Evolutionary conservation across 2,888 invertebrate genomes (phyloP).

Genomic region (Anoncus sp.): DNA sequence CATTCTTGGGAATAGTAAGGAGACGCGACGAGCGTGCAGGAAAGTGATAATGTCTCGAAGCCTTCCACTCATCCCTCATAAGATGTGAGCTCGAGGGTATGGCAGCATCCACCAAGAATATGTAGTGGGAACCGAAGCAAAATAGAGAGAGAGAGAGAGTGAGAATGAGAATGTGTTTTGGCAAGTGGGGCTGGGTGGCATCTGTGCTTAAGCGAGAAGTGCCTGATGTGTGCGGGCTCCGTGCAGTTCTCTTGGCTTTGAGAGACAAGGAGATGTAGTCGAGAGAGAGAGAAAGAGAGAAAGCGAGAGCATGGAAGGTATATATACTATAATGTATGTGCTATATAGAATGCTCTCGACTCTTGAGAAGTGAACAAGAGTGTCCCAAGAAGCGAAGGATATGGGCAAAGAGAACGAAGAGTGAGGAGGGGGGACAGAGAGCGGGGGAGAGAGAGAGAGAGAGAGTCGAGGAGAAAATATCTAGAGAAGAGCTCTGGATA

Average conservation of each 20-base stretch:
- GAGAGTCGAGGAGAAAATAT: slow-evolving; percentile 42
- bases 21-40: slow-evolving; percentile 60
- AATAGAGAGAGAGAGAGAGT: slow-evolving; percentile 21
- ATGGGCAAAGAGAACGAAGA: slow-evolving; percentile 49
- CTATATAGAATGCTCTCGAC: slow-evolving; percentile 36
- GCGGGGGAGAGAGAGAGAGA: slow-evolving; percentile 43
- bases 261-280: slow-evolving; percentile 35
- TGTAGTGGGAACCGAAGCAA: slow-evolving; percentile 26
- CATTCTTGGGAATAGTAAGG: slow-evolving; percentile 14
- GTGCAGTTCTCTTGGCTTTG: slow-evolving; percentile 54
- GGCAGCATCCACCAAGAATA: neutral
- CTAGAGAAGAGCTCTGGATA: slow-evolving; percentile 41
- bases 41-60: slow-evolving; percentile 70
- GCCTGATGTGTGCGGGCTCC: slow-evolving; percentile 51
- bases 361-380: slow-evolving; percentile 55
- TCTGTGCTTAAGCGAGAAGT: slow-evolving; percentile 72
- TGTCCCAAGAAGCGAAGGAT: slow-evolving; percentile 49
- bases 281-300: slow-evolving; percentile 21
- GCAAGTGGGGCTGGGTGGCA: slow-evolving; percentile 74
- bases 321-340: neutral
- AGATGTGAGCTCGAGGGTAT: neutral
- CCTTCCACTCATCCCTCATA: slow-evolving; percentile 23
- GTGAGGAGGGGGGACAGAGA: slow-evolving; percentile 49
- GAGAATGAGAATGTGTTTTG: slow-evolving; percentile 70
- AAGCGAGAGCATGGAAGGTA: slow-evolving; percentile 5